phyloP scores from a whole-genome alignment of 2,888 invertebrate genomes.

The Therioaphis trifolii region DNA sequence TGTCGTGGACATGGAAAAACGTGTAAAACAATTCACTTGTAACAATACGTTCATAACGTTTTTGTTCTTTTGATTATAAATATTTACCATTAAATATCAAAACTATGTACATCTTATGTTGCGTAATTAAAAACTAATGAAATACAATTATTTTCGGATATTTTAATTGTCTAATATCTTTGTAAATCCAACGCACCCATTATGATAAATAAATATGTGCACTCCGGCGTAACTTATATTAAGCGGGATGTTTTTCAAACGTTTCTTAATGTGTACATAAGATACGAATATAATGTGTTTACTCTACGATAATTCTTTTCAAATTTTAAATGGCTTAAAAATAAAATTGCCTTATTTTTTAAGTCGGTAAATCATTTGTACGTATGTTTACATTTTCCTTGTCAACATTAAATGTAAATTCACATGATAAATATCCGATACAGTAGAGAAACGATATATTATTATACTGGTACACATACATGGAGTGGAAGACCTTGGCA shows the following conservation, averaged over 20 bases:
- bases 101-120: not conserved
- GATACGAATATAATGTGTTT: too few relatives aligned
- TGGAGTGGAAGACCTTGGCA: constrained; percentile 3
- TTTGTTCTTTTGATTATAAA: not conserved
- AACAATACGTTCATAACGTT: not conserved
- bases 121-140: not conserved
- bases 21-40: not conserved
- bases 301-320: too few relatives aligned
- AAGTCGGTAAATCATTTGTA: too few relatives aligned
- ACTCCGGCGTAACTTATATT: too few relatives aligned
- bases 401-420: not conserved
- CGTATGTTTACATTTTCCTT: not conserved
- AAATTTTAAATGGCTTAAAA: too few relatives aligned
- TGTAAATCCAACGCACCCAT: too few relatives aligned
- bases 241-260: not conserved
- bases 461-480: not conserved
- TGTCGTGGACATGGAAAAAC: not conserved
- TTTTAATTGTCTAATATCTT: not conserved
- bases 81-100: not conserved
- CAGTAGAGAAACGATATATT: not conserved
- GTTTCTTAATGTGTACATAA: not conserved
- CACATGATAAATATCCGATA: not conserved
- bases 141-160: not conserved
- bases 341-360: too few relatives aligned
- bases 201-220: too few relatives aligned